Evolutionary conservation across 2,113 vertebrate genomes (phyloP), one percentile per base, ranked within the genome.

Genomic region (Aspidoscelis tigris): DNA sequence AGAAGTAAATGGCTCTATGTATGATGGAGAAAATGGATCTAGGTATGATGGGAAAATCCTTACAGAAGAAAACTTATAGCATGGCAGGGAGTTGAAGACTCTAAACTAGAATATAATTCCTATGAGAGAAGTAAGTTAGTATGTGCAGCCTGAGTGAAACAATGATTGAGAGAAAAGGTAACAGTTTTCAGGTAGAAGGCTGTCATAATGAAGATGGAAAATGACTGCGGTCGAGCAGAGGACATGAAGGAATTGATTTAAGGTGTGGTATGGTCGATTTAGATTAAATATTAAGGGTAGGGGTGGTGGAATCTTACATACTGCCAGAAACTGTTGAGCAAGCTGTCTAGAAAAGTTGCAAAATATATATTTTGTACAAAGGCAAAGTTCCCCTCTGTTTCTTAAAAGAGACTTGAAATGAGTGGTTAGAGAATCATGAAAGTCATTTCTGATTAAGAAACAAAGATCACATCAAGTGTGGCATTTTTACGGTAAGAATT

Each of bases 191-290:
- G 69, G 76, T 55, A 76, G 64, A 69, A 55, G 33, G 64, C 44
- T 76, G 82, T 76, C 82, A 76, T 76, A 83, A 83, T 76, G 82
- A 83, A 76, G 73, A 83, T 83, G n/a, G 73, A 83, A 83, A 76
- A 83, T 69, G 20, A 76, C 64, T 76, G 26, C 16, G 11, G 44
- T 22, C 18, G 11, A 68, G 74, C 73, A 83, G 76, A 83, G 72
- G 65, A 76, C 64, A 83, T 26, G 22, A 53, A 83, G 75, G n/a
- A 83, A 83, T 69, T 83, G 82, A 76, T 83, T 76, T 76, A 83
- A 68, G 33, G 24, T 58, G 64, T 69, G 47, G 44, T 83, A 47
- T 76, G 82, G 61, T 76, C 64, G 50, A 83, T 83, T 83, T 68
- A 83, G 44, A 83, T 76, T 83, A 76, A 83, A 83, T 76, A 83